These are phyloP conservation scores for Netelia virgata DNA, from an alignment of 2,888 invertebrate species.

Conservation along the genomic window DNA sequence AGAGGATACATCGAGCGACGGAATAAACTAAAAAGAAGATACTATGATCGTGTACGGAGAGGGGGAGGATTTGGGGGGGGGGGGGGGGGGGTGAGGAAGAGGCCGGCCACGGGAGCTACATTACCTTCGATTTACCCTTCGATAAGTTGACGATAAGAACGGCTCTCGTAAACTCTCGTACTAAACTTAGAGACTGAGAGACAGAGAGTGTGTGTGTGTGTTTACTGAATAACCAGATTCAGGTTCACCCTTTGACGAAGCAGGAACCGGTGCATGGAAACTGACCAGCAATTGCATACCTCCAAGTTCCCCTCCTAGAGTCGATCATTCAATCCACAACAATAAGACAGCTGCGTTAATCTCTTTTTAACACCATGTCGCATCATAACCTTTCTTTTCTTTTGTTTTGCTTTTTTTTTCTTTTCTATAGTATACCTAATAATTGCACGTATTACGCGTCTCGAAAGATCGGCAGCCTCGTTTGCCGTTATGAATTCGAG, in stretches of 20 bases:
- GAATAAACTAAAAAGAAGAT: too few species aligned
- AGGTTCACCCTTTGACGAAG: slow-evolving; percentile 83
- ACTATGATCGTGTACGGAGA: background rate
- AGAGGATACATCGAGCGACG: too few species aligned
- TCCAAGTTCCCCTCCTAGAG: slow-evolving; percentile 84
- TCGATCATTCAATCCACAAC: slow-evolving; percentile 85
- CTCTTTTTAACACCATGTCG: slow-evolving; percentile 80
- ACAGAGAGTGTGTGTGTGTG: slow-evolving; percentile 77
- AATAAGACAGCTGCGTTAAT: slow-evolving; percentile 85
- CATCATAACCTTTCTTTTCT: slow-evolving; percentile 66
- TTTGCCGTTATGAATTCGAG: too few species aligned
- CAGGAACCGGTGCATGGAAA: slow-evolving; percentile 81
- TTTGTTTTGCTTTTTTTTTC: slow-evolving; percentile 71
- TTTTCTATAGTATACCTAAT: slow-evolving; percentile 15
- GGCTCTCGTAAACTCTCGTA: slow-evolving; percentile 84
- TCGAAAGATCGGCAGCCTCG: too few species aligned
- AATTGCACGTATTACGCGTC: background rate
- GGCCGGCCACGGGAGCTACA: slow-evolving; percentile 85
- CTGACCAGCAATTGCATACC: slow-evolving; percentile 82
- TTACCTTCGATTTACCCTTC: slow-evolving; percentile 85
- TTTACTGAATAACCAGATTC: slow-evolving; percentile 84
- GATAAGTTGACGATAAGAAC: slow-evolving; percentile 84
- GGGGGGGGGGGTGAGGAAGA: slow-evolving; percentile 72
- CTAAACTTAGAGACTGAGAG: slow-evolving; percentile 84
- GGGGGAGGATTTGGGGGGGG: background rate